Conservation (phyloP, 2,797 vertebrate species). For the Pseudopleuronectes americanus region DNA sequence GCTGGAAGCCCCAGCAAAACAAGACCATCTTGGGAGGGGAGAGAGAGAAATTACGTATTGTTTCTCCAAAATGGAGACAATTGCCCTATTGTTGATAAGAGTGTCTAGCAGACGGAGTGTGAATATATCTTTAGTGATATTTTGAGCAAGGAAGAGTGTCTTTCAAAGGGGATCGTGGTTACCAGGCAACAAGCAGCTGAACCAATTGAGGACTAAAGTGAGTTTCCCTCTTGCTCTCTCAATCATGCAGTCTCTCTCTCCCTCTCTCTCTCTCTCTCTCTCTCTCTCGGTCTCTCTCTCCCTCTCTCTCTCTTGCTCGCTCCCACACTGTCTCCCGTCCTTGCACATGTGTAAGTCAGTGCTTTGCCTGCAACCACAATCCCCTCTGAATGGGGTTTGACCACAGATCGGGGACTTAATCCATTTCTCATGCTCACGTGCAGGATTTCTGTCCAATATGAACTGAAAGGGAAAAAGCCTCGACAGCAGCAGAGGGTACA, state of each 20-base stretch:
- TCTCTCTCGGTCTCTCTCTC: constrained; percentile 41
- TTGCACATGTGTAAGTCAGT: constrained; percentile 63
- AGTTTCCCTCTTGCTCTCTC: constrained; percentile 49
- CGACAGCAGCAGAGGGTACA: constrained; percentile 42
- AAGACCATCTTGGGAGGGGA: constrained; percentile 18
- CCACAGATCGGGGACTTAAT: constrained; percentile 60
- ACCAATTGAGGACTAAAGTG: constrained; percentile 78
- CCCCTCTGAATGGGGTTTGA: constrained; percentile 65
- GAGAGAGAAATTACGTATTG: constrained; percentile 39
- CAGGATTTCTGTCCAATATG: constrained; percentile 61
- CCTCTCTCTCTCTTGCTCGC: neutral
- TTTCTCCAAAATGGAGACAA: constrained; percentile 68
- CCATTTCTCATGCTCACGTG: constrained; percentile 62
- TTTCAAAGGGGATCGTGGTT: constrained; percentile 83
- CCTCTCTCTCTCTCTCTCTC: constrained; percentile 37
- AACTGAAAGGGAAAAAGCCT: constrained; percentile 60
- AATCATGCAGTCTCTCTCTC: constrained; percentile 48
- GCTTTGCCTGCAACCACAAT: constrained; percentile 67
- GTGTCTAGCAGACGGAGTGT: constrained; percentile 73
- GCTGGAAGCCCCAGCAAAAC: constrained; percentile 29
- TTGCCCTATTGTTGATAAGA: constrained; percentile 74
- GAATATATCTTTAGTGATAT: constrained; percentile 82
- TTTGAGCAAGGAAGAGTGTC: constrained; percentile 76
- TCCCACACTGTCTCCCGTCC: constrained; percentile 26
- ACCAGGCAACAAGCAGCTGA: constrained; percentile 86